A percentile compares a stretch with the other conserved stretches of the same genome.
These are phyloP conservation scores for Strigamia crassipes DNA, from an alignment of 2,888 invertebrate species.

Conservation along the genomic window DNA sequence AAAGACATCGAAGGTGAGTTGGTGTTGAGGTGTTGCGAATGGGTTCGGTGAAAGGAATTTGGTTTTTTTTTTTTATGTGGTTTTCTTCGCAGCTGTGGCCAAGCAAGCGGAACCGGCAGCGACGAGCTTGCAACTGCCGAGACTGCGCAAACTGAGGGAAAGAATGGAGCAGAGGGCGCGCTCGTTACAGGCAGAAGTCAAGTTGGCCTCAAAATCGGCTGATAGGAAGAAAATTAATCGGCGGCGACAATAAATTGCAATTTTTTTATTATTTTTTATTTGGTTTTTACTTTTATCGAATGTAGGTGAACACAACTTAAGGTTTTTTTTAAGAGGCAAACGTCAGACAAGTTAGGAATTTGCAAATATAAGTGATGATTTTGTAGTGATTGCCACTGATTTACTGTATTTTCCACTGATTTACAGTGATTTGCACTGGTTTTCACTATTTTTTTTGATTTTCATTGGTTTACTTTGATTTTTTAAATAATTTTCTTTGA, in stretches of 20 bases:
- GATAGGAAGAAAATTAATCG: background rate
- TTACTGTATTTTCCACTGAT: too few relatives aligned
- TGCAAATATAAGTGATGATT: too few relatives aligned
- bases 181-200: slow-evolving; percentile 4
- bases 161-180: slow-evolving; percentile 37
- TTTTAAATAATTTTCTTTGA: too few relatives aligned
- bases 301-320: too few relatives aligned
- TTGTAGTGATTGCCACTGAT: too few relatives aligned
- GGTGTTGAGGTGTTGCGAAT: background rate
- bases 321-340: too few relatives aligned
- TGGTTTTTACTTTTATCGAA: background rate
- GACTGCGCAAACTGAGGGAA: slow-evolving; percentile 20
- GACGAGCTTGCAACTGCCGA: slow-evolving; percentile 27
- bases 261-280: background rate
- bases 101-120: slow-evolving; percentile 45
- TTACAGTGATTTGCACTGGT: too few relatives aligned
- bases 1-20: slow-evolving; percentile 47
- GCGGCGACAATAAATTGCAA: background rate
- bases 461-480: background rate
- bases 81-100: slow-evolving; percentile 8
- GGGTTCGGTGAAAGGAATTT: background rate
- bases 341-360: too few relatives aligned
- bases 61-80: background rate
- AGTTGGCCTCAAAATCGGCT: background rate
- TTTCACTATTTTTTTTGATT: background rate